These are phyloP conservation scores for Pseudois nayaur DNA, from an alignment of 2,113 vertebrate species.

Conservation along the genomic window DNA sequence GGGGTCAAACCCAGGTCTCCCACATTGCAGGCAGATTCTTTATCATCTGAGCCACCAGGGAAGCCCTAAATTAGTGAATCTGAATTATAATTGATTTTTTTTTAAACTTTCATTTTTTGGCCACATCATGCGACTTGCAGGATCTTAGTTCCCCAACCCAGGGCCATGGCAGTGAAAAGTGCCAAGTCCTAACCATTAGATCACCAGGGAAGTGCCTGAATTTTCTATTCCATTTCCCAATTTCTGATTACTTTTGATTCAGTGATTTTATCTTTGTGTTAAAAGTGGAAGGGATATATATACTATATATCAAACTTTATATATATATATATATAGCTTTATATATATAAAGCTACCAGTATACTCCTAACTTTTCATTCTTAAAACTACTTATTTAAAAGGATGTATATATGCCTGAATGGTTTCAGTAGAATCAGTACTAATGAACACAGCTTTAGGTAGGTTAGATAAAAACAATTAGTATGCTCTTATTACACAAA, in stretches of 20 bases:
- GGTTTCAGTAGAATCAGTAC: not conserved
- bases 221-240: not conserved
- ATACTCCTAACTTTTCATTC: not conserved
- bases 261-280: not conserved
- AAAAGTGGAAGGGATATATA: not conserved
- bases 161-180: not conserved
- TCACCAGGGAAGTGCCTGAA: not conserved
- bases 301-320: not conserved
- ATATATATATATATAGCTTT: not conserved
- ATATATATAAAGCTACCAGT: not conserved
- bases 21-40: not conserved
- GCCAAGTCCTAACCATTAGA: not conserved
- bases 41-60: not conserved
- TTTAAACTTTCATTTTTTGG: not conserved
- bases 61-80: not conserved
- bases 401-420: not conserved
- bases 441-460: not conserved
- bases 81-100: not conserved
- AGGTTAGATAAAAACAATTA: not conserved
- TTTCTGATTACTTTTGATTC: not conserved
- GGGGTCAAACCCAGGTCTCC: not conserved
- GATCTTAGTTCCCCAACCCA: not conserved
- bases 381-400: not conserved
- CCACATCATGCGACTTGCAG: not conserved
- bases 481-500: not conserved